A percentile compares a stretch with the other conserved stretches of the same genome.
phyloP scores from a whole-genome alignment of 2,888 invertebrate species.

The Dione juno region DNA sequence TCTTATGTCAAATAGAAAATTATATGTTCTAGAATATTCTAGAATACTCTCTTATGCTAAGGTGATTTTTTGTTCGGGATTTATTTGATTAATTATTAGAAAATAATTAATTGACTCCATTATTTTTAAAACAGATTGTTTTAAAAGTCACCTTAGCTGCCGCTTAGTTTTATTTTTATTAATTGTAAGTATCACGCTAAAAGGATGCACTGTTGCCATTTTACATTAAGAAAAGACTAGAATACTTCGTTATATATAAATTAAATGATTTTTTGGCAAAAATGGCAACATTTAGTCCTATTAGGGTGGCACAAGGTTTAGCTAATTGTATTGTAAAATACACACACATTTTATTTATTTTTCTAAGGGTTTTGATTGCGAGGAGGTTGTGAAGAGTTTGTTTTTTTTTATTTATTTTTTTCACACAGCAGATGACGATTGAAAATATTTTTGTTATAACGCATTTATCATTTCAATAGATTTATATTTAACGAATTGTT shows the following conservation, averaged over 20 bases:
- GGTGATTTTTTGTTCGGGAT: slow-evolving; percentile 41
- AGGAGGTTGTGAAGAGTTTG: slow-evolving; percentile 58
- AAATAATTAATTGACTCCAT: neutral
- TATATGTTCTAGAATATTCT: slow-evolving; percentile 19
- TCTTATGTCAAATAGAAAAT: slow-evolving; percentile 36
- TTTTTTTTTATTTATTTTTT: slow-evolving; percentile 55
- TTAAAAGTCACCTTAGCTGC: slow-evolving; percentile 13
- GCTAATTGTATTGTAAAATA: slow-evolving; percentile 34
- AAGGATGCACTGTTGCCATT: neutral
- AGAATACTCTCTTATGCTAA: slow-evolving; percentile 41
- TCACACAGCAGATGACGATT: slow-evolving; percentile 29
- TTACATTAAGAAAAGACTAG: neutral
- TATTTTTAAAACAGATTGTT: neutral
- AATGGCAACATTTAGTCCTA: slow-evolving; percentile 7
- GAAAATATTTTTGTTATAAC: slow-evolving; percentile 39
- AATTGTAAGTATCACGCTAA: slow-evolving; percentile 16
- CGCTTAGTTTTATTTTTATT: slow-evolving; percentile 6
- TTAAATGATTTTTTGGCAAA: too few species aligned
- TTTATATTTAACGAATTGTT: neutral
- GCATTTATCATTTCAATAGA: slow-evolving; percentile 10
- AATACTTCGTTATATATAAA: too few species aligned
- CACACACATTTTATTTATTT: slow-evolving; percentile 47
- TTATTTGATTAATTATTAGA: neutral
- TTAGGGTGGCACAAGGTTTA: slow-evolving; percentile 36
- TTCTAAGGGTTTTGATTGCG: slow-evolving; percentile 49